Conservation (phyloP, 2,888 invertebrate genomes). For the Synanthedon myopaeformis region DNA sequence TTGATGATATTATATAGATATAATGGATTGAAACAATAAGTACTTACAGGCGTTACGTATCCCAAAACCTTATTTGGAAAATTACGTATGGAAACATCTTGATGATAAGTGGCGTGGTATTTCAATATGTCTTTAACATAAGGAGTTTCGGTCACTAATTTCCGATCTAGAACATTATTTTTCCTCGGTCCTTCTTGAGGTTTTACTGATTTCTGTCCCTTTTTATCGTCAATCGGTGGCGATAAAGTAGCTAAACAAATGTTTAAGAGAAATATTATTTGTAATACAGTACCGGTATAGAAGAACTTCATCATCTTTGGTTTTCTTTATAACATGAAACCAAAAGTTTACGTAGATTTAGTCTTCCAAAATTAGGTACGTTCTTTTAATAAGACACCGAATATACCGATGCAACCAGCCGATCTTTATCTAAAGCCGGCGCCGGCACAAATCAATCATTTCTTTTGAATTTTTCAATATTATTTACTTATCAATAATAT, state of each 20-base stretch:
- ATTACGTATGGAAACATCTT: conserved; percentile 73
- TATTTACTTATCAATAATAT: too few relatives aligned
- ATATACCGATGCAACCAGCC: too few relatives aligned
- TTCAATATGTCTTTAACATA: conserved; percentile 79
- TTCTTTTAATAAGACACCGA: too few relatives aligned
- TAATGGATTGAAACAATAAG: neutral
- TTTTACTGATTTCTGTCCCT: conserved; percentile 55
- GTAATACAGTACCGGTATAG: conserved; percentile 33
- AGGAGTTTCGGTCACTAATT: conserved; percentile 76
- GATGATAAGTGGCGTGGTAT: conserved; percentile 81
- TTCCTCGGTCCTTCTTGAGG: conserved; percentile 70
- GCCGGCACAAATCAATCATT: too few relatives aligned
- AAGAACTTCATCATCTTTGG: conserved; percentile 49
- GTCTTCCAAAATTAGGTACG: too few relatives aligned
- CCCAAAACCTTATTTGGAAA: conserved; percentile 85
- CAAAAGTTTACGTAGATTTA: too few relatives aligned
- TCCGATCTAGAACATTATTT: conserved; percentile 76
- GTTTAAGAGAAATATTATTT: conserved; percentile 41
- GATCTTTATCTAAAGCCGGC: too few relatives aligned
- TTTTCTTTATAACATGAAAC: too few relatives aligned
- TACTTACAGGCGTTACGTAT: conserved; percentile 86
- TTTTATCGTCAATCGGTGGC: conserved; percentile 51
- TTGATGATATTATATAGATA: too few relatives aligned
- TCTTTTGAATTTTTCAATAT: too few relatives aligned
- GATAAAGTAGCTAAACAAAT: conserved; percentile 57